Evolutionary conservation across 2,888 invertebrate species (phyloP).

Genomic region (Lobophora halterata): DNA sequence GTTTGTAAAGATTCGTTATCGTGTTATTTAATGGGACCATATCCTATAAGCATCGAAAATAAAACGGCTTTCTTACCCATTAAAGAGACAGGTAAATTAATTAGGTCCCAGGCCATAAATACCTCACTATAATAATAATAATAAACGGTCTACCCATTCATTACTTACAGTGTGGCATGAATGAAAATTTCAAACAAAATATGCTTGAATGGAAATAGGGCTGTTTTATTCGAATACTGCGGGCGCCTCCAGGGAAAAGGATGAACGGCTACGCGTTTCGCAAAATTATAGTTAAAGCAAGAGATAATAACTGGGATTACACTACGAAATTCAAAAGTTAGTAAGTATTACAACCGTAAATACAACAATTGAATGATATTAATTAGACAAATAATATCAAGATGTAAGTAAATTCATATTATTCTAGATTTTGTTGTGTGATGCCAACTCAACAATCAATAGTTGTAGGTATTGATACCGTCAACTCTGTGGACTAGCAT

Average conservation of each 20-base stretch:
- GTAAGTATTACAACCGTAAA: no score
- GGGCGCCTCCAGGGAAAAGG: conserved; percentile 7
- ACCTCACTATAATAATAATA: no score
- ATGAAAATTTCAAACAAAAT: conserved; percentile 38
- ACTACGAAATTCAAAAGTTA: no score
- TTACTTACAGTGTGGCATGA: conserved; percentile 40
- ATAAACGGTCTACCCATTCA: conserved; percentile 44
- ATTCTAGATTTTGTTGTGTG: conserved; percentile 10
- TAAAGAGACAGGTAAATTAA: conserved; percentile 42
- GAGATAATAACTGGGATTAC: no score
- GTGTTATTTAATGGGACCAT: not conserved
- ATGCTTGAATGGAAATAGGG: conserved; percentile 32
- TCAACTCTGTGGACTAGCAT: conserved; percentile 25
- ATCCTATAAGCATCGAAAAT: conserved; percentile 30
- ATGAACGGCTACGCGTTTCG: conserved; percentile 8
- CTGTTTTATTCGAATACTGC: conserved; percentile 27
- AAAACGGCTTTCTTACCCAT: conserved; percentile 35
- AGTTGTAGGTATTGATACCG: conserved; percentile 30
- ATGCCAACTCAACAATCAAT: conserved; percentile 12
- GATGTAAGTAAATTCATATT: no score
- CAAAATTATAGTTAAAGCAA: no score
- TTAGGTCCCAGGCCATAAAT: conserved; percentile 43
- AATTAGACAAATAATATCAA: no score
- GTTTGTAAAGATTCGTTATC: no score
- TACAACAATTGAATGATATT: no score